These are phyloP conservation scores for Astyanax mexicanus DNA, from an alignment of 2,797 vertebrate species.

Conservation along the genomic window DNA sequence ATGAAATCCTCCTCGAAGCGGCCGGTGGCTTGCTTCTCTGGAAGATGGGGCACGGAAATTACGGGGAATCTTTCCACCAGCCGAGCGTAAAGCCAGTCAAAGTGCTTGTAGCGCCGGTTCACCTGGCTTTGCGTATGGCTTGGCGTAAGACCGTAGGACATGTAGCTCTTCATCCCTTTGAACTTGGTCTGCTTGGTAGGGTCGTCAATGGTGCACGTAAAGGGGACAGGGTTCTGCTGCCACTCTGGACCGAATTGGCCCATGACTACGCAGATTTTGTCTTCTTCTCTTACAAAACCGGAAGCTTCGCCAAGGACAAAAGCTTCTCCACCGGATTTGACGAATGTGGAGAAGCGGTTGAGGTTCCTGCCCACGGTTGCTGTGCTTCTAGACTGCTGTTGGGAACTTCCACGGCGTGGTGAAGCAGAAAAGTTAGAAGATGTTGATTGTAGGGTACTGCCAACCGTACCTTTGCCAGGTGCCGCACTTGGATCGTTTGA, in stretches of 20 bases:
- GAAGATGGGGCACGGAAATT: conserved; percentile 94
- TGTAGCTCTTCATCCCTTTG: conserved; percentile 99
- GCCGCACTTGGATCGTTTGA: conserved; percentile 74
- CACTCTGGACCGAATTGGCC: conserved; percentile 89
- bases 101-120: conserved; percentile 95
- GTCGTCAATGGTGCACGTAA: conserved; percentile 93
- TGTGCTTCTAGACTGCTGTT: conserved; percentile 86
- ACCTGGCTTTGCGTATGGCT: conserved; percentile 89
- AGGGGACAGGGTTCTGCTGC: conserved; percentile 92
- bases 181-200: conserved; percentile 99
- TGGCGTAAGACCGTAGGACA: conserved; percentile 93
- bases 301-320: conserved; percentile 92
- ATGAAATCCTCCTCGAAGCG: conserved; percentile 98
- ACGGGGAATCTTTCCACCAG: conserved; percentile 95
- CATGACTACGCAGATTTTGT: conserved; percentile 89
- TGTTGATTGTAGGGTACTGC: conserved; percentile 57
- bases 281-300: conserved; percentile 89
- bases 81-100: conserved; percentile 94
- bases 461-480: conserved; percentile 46
- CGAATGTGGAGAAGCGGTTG: conserved; percentile 95
- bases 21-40: conserved; percentile 96
- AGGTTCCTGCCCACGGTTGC: conserved; percentile 92
- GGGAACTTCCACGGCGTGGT: conserved; percentile 72
- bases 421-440: conserved; percentile 60
- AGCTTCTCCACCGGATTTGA: conserved; percentile 95